Percentiles rank a stretch among this genome's conserved stretches.
Evolutionary conservation across 1,140 invertebrate species (phyloP).

Genomic region (Centruroides sculpturatus): DNA sequence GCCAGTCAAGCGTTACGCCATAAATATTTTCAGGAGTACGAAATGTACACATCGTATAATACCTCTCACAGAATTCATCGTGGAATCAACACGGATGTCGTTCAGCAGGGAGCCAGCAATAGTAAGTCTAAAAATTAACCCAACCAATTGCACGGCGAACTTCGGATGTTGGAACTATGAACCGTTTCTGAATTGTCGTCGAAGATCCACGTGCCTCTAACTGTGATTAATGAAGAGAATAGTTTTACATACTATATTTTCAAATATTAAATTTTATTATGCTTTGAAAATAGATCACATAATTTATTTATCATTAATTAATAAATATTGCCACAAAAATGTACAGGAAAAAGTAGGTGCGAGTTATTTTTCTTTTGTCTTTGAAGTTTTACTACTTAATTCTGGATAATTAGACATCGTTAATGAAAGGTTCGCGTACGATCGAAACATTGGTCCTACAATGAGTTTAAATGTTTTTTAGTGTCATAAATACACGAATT

Average conservation of each 20-base stretch:
- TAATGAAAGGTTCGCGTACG: too few species aligned
- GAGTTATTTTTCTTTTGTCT: too few species aligned
- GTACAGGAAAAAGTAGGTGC: too few species aligned
- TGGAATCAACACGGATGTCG: not conserved
- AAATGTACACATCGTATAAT: slow-evolving; percentile 1
- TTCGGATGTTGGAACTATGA: not conserved
- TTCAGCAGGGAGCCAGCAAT: not conserved
- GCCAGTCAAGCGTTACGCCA: slow-evolving; percentile 77
- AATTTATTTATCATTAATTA: too few species aligned
- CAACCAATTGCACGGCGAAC: not conserved
- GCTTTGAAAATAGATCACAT: too few species aligned
- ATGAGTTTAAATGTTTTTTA: too few species aligned
- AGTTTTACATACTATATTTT: not conserved
- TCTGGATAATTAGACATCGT: too few species aligned
- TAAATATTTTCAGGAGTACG: slow-evolving; percentile 67
- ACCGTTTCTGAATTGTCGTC: not conserved
- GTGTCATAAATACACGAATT: too few species aligned
- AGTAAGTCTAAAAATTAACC: not conserved
- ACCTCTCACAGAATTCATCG: not conserved
- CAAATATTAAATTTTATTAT: too few species aligned
- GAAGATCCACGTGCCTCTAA: not conserved
- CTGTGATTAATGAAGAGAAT: not conserved
- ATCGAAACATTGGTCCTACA: too few species aligned
- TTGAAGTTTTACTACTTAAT: too few species aligned
- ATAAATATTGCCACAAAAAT: too few species aligned